Base-by-base conservation (phyloP, 2,113 vertebrate genomes). In the Formicarius rufipectus region DNA sequence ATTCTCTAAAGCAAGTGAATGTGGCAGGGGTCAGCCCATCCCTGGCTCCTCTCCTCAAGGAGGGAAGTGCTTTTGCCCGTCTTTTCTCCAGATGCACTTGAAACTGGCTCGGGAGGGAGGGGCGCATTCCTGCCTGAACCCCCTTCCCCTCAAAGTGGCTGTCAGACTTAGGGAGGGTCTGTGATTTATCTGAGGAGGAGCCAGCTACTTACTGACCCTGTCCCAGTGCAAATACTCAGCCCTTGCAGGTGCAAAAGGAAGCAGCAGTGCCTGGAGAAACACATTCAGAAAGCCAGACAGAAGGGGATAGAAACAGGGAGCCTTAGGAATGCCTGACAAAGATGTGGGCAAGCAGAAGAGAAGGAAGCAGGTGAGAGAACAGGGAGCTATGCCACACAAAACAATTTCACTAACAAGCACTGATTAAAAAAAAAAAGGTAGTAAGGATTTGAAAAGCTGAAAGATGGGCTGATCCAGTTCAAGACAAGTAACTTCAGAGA, bases 221-320 rank as follows among this genome's bases (percentile, higher is more conserved):
- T 55, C 75, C 66, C 80, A 73, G 80, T 45, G 87, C 94, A 80
- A 95, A 95, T 20, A 89, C 1, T 13, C 52, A 49, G 77, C 35
- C 52, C 64, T 69, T 59, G 80, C 64, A 77, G 95, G 90, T 95
- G 95, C 77, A 52, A 64, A 83, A 84, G 76, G 80, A 93, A 77
- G 80, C 2, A 0, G 60, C 1, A 4, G 64, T 7, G 56, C 73
- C 88, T 72, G 63, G 40, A 90, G 68, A 90, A 93, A 90, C 68
- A 60, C 35, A 62, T 64, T 89, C 3, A 8, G 56, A 90, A 84
- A 93, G 52, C 53, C 82, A 93, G 24, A 63, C 15, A 49, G 49
- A 68, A 69, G 27, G 31, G 52, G 77, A 92, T 17, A 84, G 42
- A 59, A 84, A 80, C 2, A 7, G 30, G 72, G 87, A 90, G 31